A percentile compares a stretch with the other conserved stretches of the same genome.
Conservation (phyloP, 2,888 invertebrate genomes). For the Lacanobia wlatinum region DNA sequence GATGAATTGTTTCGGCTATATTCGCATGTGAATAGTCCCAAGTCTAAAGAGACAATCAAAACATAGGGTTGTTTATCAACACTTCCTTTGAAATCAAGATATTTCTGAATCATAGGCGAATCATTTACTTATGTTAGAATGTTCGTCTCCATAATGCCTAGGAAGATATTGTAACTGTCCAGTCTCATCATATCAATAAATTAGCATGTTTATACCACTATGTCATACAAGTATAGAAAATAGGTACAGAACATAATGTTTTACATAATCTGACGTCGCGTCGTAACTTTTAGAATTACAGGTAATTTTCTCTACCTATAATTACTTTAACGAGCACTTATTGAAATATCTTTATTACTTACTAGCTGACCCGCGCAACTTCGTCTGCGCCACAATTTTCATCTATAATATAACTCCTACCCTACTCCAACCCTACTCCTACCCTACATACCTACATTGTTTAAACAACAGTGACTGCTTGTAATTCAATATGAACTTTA, state of each 20-base stretch:
- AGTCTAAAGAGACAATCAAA: not conserved
- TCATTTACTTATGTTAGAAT: not conserved
- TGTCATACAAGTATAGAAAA: not conserved
- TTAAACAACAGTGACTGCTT: too few species aligned
- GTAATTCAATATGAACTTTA: too few species aligned
- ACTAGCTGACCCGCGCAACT: too few species aligned
- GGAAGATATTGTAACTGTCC: not conserved
- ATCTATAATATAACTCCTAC: too few species aligned
- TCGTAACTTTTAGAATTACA: not conserved
- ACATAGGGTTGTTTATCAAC: not conserved
- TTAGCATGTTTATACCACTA: slow-evolving; percentile 18
- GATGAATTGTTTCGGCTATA: not conserved
- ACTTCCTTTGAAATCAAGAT: not conserved
- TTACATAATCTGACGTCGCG: slow-evolving; percentile 2
- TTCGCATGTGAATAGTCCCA: not conserved
- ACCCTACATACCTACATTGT: too few species aligned
- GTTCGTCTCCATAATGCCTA: not conserved
- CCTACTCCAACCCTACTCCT: too few species aligned
- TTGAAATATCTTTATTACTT: too few species aligned
- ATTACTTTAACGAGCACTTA: too few species aligned
- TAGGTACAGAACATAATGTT: slow-evolving; percentile 2
- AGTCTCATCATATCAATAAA: not conserved
- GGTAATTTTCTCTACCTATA: too few species aligned
- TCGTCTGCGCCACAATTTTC: too few species aligned
- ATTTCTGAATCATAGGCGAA: not conserved